Percentiles rank a stretch among this genome's conserved stretches.
Evolutionary conservation across 37 sponge, comb jelly and placozoan species (phyloP).

Genomic region (Ephydatia muelleri): DNA sequence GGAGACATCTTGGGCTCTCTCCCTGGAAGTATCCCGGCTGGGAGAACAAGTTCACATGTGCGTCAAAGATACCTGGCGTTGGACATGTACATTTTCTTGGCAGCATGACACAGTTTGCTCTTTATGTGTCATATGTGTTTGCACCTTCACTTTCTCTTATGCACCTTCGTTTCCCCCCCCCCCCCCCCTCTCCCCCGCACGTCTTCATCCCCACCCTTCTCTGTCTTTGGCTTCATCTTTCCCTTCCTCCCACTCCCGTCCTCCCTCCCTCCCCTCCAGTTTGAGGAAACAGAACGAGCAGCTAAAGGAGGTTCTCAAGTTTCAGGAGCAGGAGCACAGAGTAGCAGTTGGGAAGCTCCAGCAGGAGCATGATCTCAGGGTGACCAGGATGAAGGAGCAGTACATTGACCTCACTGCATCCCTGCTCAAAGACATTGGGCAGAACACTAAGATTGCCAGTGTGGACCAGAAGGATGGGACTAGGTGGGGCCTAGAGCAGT

Average conservation of each 20-base stretch:
- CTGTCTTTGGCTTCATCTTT: not conserved
- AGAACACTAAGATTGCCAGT: not conserved
- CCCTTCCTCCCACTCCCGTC: not conserved
- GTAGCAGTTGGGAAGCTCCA: conserved; percentile 41
- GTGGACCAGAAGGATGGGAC: too few relatives aligned
- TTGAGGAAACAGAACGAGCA: conserved; percentile 47
- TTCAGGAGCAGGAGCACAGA: conserved; percentile 43
- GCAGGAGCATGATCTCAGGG: conserved; percentile 31
- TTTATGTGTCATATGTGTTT: not conserved
- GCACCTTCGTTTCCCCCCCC: not conserved
- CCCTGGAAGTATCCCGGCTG: conserved; percentile 49
- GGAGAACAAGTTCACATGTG: conserved; percentile 50
- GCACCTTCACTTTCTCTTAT: not conserved
- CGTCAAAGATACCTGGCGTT: conserved; percentile 3
- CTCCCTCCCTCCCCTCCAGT: conserved; percentile 23
- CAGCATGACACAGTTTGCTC: not conserved
- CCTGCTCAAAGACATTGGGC: conserved; percentile 18
- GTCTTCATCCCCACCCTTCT: not conserved
- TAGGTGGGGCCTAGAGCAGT: too few relatives aligned
- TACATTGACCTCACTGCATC: conserved; percentile 47
- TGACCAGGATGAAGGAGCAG: conserved; percentile 47
- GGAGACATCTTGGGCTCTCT: conserved; percentile 63
- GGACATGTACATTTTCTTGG: not conserved
- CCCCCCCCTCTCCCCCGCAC: not conserved
- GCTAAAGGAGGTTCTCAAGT: conserved; percentile 20